Percentiles rank a stretch among this genome's conserved stretches.
Evolutionary conservation across 2,888 invertebrate species (phyloP).

Genomic region (Aleiodes alternator): DNA sequence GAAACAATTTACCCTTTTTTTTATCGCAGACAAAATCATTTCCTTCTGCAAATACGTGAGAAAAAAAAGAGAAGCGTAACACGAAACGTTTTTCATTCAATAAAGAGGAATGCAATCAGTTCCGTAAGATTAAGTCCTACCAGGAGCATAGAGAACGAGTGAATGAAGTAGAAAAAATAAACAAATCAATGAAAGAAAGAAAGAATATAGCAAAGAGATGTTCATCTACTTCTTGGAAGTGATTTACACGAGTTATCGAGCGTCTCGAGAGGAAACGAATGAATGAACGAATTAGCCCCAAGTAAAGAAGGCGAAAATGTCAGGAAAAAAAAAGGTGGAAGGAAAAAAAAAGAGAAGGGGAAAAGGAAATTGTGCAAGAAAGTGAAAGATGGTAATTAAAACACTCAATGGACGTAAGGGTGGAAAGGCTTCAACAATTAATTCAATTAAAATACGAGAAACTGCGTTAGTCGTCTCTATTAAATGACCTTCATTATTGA

Average conservation of each 20-base stretch:
- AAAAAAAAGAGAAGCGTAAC: too few relatives aligned
- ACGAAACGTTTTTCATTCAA: too few relatives aligned
- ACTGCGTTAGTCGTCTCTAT: constrained; percentile 18
- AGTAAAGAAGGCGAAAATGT: constrained; percentile 19
- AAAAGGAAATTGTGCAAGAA: neutral
- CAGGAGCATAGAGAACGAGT: constrained; percentile 7
- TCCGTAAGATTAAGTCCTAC: constrained; percentile 4
- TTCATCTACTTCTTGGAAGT: constrained; percentile 43
- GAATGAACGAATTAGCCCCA: constrained; percentile 50
- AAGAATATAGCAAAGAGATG: neutral
- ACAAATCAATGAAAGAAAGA: neutral
- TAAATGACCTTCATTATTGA: constrained; percentile 13
- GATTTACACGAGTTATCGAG: constrained; percentile 48
- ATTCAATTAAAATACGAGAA: constrained; percentile 30
- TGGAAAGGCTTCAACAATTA: constrained; percentile 20
- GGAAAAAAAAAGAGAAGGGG: too few relatives aligned
- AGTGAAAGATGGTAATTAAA: constrained; percentile 49
- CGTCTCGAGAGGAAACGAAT: constrained; percentile 46
- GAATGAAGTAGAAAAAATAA: neutral
- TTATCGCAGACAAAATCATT: too few relatives aligned
- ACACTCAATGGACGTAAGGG: constrained; percentile 39
- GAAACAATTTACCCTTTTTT: too few relatives aligned
- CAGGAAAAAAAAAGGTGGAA: neutral
- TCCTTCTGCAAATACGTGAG: too few relatives aligned
- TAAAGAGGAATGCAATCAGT: too few relatives aligned